These are phyloP conservation scores for Columbina picui DNA, from an alignment of 2,113 vertebrate species.

Conservation along the genomic window DNA sequence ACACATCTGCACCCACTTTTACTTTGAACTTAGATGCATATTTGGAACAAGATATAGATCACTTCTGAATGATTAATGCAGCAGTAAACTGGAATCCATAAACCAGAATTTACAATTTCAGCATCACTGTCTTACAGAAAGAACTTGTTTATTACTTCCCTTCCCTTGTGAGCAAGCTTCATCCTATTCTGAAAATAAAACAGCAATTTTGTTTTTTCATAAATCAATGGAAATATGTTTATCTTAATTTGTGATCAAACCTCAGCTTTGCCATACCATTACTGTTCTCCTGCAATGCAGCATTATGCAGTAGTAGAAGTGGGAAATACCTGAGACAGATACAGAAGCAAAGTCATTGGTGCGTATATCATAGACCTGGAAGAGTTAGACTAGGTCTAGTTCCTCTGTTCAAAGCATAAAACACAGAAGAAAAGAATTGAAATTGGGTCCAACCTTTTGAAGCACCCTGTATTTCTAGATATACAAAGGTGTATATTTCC, in stretches of 20 bases:
- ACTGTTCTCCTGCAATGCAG: constrained; percentile 22
- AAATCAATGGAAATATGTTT: background rate
- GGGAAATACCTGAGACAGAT: background rate
- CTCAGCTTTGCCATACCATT: background rate
- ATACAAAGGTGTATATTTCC: background rate
- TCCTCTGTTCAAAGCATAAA: background rate
- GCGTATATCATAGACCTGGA: background rate
- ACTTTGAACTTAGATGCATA: constrained; percentile 78
- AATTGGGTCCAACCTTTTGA: no score
- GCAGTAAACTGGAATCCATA: background rate
- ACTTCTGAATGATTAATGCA: background rate
- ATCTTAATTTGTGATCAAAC: background rate
- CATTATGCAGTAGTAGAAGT: background rate
- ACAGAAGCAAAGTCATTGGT: background rate
- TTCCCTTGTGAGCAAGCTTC: background rate
- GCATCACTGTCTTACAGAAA: background rate
- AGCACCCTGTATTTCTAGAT: background rate
- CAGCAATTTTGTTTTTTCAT: background rate
- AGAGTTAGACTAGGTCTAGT: background rate
- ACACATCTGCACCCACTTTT: constrained; percentile 81
- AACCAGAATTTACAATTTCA: background rate
- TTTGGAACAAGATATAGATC: background rate
- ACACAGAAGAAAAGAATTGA: background rate
- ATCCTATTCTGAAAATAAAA: background rate
- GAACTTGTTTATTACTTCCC: background rate